A percentile compares a stretch with the other conserved stretches of the same genome.
Evolutionary conservation across 2,888 invertebrate species (phyloP).

Genomic region (Andrena trimmerana): DNA sequence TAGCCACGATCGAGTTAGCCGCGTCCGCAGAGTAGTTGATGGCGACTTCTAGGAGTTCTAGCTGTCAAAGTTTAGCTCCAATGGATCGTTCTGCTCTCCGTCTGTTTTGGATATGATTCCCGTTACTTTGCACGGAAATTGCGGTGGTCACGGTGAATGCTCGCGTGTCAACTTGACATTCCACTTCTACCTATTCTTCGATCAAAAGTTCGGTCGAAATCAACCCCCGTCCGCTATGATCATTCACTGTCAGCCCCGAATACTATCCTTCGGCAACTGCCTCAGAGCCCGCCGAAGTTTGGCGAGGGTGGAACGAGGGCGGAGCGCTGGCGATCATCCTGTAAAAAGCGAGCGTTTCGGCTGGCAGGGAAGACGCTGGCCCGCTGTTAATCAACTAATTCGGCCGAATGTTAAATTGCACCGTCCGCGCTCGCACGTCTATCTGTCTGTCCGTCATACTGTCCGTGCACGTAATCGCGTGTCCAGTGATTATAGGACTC

Average conservation of each 20-base stretch:
- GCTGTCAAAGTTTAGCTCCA: background rate
- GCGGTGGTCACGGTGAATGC: too few relatives aligned
- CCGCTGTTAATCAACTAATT: slow-evolving; percentile 76
- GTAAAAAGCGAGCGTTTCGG: slow-evolving; percentile 5
- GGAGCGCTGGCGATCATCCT: slow-evolving; percentile 11
- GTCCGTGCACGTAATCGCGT: slow-evolving; percentile 74
- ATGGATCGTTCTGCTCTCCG: too few relatives aligned
- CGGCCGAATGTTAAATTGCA: slow-evolving; percentile 76
- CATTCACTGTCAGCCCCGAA: background rate
- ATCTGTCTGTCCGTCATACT: slow-evolving; percentile 68
- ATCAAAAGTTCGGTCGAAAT: background rate
- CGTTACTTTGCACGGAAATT: too few relatives aligned
- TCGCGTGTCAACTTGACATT: background rate
- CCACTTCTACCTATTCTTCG: background rate
- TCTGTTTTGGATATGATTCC: too few relatives aligned
- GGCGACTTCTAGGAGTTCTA: background rate
- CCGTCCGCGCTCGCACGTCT: slow-evolving; percentile 62
- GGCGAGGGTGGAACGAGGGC: slow-evolving; percentile 53
- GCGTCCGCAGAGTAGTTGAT: background rate
- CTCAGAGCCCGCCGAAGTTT: background rate
- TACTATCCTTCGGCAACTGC: slow-evolving; percentile 7
- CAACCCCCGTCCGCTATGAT: background rate
- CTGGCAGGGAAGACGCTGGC: slow-evolving; percentile 11
- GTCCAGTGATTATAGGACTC: slow-evolving; percentile 79
- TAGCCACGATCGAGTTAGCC: background rate